A percentile compares a stretch with the other conserved stretches of the same genome.
Conservation (phyloP, 37 sponge, comb jelly and placozoan species). For the Hormiphora californensis region DNA sequence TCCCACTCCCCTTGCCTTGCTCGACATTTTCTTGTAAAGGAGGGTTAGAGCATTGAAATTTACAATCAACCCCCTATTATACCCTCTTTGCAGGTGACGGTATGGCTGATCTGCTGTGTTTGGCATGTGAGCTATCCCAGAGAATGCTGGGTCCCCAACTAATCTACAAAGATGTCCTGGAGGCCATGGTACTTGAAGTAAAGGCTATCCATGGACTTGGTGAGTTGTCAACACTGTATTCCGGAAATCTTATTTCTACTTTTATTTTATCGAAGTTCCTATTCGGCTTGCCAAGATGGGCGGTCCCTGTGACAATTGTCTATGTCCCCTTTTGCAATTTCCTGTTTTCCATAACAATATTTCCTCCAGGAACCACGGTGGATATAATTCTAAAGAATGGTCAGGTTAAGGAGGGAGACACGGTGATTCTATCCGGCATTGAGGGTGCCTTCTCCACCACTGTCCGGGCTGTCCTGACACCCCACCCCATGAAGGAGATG, state of each 20-base stretch:
- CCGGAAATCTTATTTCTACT: no score
- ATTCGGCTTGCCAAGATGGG: no score
- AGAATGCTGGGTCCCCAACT: slow-evolving; percentile 62
- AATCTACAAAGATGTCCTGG: slow-evolving; percentile 72
- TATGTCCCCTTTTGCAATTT: background rate
- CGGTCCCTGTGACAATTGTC: no score
- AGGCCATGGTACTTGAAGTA: slow-evolving; percentile 92
- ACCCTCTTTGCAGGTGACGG: slow-evolving; percentile 84
- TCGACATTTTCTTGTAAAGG: no score
- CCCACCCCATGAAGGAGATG: slow-evolving; percentile 91
- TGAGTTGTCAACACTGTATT: no score
- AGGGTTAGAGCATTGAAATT: no score
- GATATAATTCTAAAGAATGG: slow-evolving; percentile 94
- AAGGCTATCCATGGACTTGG: slow-evolving; percentile 94
- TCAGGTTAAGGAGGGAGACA: slow-evolving; percentile 87
- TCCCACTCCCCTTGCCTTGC: no score
- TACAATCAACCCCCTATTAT: background rate
- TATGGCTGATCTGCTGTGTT: slow-evolving; percentile 95
- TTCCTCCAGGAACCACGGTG: slow-evolving; percentile 63
- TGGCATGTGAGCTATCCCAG: slow-evolving; percentile 66
- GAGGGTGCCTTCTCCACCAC: slow-evolving; percentile 86
- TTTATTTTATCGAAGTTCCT: no score
- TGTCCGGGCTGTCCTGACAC: slow-evolving; percentile 85
- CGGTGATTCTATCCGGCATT: slow-evolving; percentile 71
- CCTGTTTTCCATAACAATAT: background rate